These are phyloP conservation scores for Coilia nasus DNA, from an alignment of 2,797 vertebrate species.

Conservation along the genomic window DNA sequence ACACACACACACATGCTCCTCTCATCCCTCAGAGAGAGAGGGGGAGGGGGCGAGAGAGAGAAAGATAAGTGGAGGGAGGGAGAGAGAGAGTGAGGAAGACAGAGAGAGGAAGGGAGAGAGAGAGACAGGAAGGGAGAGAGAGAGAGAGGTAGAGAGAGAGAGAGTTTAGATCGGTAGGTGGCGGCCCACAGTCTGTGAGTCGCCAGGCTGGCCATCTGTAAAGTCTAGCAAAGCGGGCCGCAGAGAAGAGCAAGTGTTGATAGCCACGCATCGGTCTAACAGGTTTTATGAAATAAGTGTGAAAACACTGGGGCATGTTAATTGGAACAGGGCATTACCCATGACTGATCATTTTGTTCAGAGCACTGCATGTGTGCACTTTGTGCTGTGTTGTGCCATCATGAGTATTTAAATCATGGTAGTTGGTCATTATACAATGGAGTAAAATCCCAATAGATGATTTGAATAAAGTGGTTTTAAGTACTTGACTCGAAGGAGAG, in stretches of 20 bases:
- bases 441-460: too few relatives aligned
- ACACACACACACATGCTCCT: slow-evolving; percentile 34
- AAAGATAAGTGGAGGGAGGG: too few relatives aligned
- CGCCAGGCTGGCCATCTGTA: neutral
- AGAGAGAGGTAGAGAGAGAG: too few relatives aligned
- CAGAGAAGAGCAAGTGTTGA: neutral
- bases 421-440: neutral
- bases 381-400: neutral
- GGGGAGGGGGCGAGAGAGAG: too few relatives aligned
- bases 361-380: neutral
- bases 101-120: too few relatives aligned
- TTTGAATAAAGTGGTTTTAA: too few relatives aligned
- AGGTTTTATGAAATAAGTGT: neutral
- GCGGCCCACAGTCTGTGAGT: neutral
- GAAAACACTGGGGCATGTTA: neutral
- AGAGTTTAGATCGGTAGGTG: too few relatives aligned
- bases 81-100: too few relatives aligned
- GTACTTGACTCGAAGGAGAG: too few relatives aligned
- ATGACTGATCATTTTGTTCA: neutral
- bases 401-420: neutral
- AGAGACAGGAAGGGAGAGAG: too few relatives aligned
- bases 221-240: neutral
- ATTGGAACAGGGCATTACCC: neutral
- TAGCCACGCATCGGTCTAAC: neutral
- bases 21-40: too few relatives aligned